Conservation (phyloP, 2,888 invertebrate genomes). For the Drosophila peninsularis region DNA sequence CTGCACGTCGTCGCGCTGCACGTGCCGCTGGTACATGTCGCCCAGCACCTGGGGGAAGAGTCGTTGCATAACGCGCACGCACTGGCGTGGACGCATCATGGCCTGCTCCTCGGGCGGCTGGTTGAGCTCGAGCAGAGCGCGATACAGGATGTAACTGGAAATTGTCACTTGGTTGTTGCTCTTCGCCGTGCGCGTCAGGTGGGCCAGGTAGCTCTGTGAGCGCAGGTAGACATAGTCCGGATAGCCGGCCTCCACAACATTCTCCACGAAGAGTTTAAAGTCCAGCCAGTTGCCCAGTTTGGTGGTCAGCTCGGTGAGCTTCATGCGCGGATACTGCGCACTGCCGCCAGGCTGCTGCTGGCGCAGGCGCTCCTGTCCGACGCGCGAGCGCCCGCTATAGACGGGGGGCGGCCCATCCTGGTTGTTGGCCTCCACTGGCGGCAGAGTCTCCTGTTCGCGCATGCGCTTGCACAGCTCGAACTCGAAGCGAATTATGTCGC, state of each 20-base stretch:
- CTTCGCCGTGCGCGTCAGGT: conserved; percentile 63
- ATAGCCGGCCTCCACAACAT: conserved; percentile 53
- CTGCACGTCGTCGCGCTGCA: conserved; percentile 51
- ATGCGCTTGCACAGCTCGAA: conserved; percentile 76
- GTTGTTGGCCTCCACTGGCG: conserved; percentile 1
- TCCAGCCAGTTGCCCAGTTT: conserved; percentile 62
- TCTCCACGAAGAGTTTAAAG: conserved; percentile 78
- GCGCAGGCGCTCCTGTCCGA: conserved; percentile 61
- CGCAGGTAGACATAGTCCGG: conserved; percentile 68
- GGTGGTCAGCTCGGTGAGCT: conserved; percentile 56
- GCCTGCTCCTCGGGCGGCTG: conserved; percentile 42
- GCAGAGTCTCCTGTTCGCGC: conserved; percentile 55
- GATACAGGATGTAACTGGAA: conserved; percentile 80
- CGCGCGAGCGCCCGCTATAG: conserved; percentile 40
- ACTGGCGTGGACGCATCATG: conserved; percentile 57
- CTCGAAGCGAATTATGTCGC: conserved; percentile 79
- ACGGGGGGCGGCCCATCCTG: background rate
- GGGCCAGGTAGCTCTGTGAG: conserved; percentile 68
- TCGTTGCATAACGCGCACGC: conserved; percentile 64
- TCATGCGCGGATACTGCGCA: conserved; percentile 45
- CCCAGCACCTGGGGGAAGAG: conserved; percentile 80
- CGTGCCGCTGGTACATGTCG: conserved; percentile 72
- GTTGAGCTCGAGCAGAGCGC: conserved; percentile 63
- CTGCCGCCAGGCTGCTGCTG: conserved; percentile 47
- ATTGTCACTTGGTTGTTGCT: conserved; percentile 63